Base-by-base conservation (phyloP, 2,888 invertebrate genomes). In the Mythimna vitellina region DNA sequence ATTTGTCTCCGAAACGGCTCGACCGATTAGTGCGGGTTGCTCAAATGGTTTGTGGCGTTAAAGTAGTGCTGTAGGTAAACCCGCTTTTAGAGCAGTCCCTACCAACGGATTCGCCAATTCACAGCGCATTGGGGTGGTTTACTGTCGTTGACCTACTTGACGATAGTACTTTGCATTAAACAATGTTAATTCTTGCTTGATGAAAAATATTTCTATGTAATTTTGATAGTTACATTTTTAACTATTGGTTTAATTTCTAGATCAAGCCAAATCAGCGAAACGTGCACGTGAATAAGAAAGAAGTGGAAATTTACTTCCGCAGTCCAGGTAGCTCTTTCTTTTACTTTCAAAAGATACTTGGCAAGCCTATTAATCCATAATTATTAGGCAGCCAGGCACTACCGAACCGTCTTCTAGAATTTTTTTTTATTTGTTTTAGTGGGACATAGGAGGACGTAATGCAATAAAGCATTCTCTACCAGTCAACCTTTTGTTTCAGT, bases 1-100 rank as follows among this genome's bases (percentile, higher is more conserved):
- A 80, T 80, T 82, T 80, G 78, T 80, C 82, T 80, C 73, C 61
- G 69, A 78, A 80, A 80, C 73, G 82, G 69, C 78, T 82, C 49
- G 42, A 70, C 78, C 82, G 80, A 80, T 80, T 80, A 82, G 73
- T 82, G 73, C 60, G 82, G 80, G 49, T 60, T 67, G 4, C 60
- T 67, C 73, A 82, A 82, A 80, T 82, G 82, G 82, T 64, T 77
- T 80, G 79, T 63, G 78, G 73, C 64, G 72, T 63, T 79, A 81
- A 65, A 82, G 78, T 81, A 68, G 67, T 81, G 64, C 77, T 65
- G 67, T 65, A 72, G 58, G 78, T 56, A 76, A 76, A 57, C 76
- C 62, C 54, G 60, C 65, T 58, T 65, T 65, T 68, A 76, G 29
- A 42, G 56, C 69, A 51, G 73, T 62, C 80, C 65, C 65, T 38